These are phyloP conservation scores for Calvadosia cruxmelitensis DNA, from an alignment of 30 jellyfish, hydroid and myxozoan species.

Conservation along the genomic window DNA sequence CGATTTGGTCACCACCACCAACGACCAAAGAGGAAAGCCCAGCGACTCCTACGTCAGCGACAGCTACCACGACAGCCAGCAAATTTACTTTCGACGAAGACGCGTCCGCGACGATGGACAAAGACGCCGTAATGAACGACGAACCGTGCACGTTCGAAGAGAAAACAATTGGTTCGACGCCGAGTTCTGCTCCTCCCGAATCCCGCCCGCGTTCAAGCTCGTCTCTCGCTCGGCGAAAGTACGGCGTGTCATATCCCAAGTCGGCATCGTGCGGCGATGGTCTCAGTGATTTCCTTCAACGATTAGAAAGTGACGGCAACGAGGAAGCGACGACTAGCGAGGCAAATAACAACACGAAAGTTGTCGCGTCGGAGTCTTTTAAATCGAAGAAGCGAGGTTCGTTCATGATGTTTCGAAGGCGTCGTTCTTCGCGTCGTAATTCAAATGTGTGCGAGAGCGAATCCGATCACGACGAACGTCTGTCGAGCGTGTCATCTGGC, in stretches of 20 bases:
- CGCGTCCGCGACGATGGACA: neutral
- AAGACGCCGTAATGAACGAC: neutral
- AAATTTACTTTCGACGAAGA: neutral
- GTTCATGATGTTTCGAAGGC: neutral
- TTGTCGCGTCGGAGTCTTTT: neutral
- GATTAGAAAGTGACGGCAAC: neutral
- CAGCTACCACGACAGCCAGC: neutral
- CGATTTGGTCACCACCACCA: neutral
- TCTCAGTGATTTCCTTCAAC: neutral
- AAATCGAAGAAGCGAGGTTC: neutral
- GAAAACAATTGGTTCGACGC: neutral
- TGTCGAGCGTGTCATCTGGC: neutral
- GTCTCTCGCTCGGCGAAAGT: conserved; percentile 23
- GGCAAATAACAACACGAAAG: too few species aligned
- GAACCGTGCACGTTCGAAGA: neutral
- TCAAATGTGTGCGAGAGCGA: neutral
- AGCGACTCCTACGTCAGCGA: neutral
- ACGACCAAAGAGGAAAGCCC: neutral
- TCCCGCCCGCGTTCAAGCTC: neutral
- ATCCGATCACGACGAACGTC: neutral
- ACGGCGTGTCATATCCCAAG: conserved; percentile 36
- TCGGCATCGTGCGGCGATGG: conserved; percentile 1
- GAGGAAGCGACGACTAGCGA: neutral
- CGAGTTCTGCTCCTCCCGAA: neutral
- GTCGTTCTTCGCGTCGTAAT: neutral